Conservation (phyloP, 2,113 vertebrate genomes). For the Malurus alboscapulatus region DNA sequence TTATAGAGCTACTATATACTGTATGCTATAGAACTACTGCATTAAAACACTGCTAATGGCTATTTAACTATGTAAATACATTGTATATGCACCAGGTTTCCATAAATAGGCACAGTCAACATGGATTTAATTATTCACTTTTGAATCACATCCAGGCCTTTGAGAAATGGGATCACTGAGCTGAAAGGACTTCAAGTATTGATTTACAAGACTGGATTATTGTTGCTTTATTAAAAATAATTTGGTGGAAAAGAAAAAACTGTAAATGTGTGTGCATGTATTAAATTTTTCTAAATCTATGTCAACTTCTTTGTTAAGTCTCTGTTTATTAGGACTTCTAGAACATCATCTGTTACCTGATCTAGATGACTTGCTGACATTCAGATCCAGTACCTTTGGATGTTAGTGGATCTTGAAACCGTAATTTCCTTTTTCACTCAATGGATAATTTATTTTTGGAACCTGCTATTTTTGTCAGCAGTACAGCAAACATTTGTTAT, state of each 20-base stretch:
- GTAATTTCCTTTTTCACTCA: not conserved
- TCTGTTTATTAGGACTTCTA: not conserved
- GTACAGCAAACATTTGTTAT: not conserved
- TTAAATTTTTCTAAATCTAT: not conserved
- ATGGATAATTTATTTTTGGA: not conserved
- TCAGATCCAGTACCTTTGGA: not conserved
- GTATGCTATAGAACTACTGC: not conserved
- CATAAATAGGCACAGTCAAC: conserved; percentile 82
- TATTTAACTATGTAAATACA: not conserved
- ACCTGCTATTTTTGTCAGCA: not conserved
- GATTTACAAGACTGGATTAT: not conserved
- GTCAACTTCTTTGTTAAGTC: not conserved
- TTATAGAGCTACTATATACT: conserved; percentile 15
- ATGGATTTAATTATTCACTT: not conserved
- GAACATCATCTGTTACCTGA: not conserved
- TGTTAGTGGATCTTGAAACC: not conserved
- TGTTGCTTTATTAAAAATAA: not conserved
- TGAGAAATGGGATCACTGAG: not conserved
- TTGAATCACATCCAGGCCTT: not conserved
- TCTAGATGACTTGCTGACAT: not conserved
- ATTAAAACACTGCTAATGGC: conserved; percentile 4
- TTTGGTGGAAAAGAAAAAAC: not conserved
- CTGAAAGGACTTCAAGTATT: not conserved
- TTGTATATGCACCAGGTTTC: conserved; percentile 49
- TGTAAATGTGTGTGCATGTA: not conserved